Evolutionary conservation across 2,797 vertebrate genomes (phyloP).

Genomic region (Falco berigora): DNA sequence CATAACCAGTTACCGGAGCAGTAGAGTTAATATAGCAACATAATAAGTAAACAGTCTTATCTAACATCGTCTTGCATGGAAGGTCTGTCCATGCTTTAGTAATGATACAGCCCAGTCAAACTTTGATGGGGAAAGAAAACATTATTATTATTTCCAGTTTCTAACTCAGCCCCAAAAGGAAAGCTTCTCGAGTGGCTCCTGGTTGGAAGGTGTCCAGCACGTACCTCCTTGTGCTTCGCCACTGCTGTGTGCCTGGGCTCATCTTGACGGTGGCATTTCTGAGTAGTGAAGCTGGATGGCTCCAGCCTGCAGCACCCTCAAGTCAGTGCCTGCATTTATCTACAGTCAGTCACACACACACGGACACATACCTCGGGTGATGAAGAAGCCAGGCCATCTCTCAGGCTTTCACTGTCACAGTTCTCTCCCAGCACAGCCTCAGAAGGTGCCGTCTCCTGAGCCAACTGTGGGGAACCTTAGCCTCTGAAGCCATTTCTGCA

Average conservation of each 20-base stretch:
- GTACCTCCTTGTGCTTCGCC: neutral
- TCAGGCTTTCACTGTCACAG: neutral
- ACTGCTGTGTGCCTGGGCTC: neutral
- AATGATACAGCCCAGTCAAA: neutral
- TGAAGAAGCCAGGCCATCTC: neutral
- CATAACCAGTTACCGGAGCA: neutral
- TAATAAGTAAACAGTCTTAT: neutral
- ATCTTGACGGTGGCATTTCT: neutral
- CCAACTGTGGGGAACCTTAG: neutral
- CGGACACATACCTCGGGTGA: neutral
- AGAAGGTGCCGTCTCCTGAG: neutral
- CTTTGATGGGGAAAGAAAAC: neutral
- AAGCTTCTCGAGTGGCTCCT: neutral
- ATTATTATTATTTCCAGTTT: neutral
- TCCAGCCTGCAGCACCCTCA: neutral
- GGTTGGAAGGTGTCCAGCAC: neutral
- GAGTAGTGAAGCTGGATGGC: neutral
- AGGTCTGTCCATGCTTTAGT: neutral
- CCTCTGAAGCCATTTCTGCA: neutral
- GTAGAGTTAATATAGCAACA: neutral
- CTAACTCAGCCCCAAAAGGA: neutral
- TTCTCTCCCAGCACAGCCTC: neutral
- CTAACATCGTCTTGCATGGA: neutral
- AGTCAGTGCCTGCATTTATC: neutral
- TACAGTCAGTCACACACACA: too few species aligned